Conservation (phyloP, 2,888 invertebrate species). For the Drosophila pseudotakahashii region DNA sequence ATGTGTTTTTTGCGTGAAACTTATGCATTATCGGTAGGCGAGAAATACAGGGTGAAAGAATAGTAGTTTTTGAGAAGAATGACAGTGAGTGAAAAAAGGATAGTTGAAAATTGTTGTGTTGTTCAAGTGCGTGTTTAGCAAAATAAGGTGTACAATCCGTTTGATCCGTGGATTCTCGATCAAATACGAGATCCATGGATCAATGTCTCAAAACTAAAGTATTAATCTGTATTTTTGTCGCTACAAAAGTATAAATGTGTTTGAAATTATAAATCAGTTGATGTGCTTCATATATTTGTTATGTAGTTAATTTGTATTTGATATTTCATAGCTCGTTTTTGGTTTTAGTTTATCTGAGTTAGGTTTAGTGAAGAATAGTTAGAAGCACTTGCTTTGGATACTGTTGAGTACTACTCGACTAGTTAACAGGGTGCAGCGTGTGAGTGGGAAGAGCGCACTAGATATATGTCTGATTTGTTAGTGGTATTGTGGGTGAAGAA, state of each 20-base stretch:
- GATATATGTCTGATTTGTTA: constrained; percentile 35
- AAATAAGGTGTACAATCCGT: constrained; percentile 1
- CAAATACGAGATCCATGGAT: constrained; percentile 9
- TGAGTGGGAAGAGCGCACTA: constrained; percentile 61
- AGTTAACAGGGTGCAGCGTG: constrained; percentile 64
- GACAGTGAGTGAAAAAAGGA: constrained; percentile 25
- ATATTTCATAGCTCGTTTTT: constrained; percentile 75
- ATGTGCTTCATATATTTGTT: constrained; percentile 76
- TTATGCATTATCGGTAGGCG: constrained; percentile 47
- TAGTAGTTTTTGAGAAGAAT: constrained; percentile 21
- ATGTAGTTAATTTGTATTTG: constrained; percentile 71
- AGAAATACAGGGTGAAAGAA: constrained; percentile 52
- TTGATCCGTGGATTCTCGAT: constrained; percentile 15
- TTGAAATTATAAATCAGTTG: constrained; percentile 49
- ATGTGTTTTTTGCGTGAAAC: constrained; percentile 44
- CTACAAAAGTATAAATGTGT: constrained; percentile 30
- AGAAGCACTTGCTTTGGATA: constrained; percentile 60
- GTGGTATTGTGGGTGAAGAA: constrained; percentile 46
- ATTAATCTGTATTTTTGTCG: constrained; percentile 13
- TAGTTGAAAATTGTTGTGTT: constrained; percentile 11
- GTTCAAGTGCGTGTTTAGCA: constrained; percentile 6
- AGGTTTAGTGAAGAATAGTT: constrained; percentile 59
- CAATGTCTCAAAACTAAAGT: background rate
- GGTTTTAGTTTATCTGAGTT: constrained; percentile 51
- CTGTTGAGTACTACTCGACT: constrained; percentile 61